Percentiles rank a stretch among this genome's conserved stretches.
phyloP scores from a whole-genome alignment of 2,113 vertebrate genomes.

The Vidua macroura region DNA sequence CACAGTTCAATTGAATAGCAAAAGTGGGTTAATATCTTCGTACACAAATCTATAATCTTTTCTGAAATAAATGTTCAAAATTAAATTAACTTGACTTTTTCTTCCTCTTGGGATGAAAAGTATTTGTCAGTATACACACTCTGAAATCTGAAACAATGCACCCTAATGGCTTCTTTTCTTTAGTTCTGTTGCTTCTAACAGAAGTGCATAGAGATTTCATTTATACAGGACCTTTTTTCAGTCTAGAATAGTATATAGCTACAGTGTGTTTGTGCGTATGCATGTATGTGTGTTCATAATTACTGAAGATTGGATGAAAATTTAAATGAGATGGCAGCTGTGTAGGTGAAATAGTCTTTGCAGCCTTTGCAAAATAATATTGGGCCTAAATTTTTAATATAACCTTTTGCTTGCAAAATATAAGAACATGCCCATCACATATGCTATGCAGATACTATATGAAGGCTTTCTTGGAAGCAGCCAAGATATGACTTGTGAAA shows the following conservation, averaged over 20 bases:
- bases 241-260: not conserved
- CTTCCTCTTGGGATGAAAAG: not conserved
- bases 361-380: slow-evolving; percentile 32
- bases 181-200: not conserved
- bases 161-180: not conserved
- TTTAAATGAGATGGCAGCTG: slow-evolving; percentile 34
- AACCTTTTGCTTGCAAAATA: not conserved
- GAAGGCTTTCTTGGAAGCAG: not conserved
- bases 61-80: slow-evolving; percentile 58
- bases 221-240: not conserved
- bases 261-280: not conserved
- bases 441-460: rapidly evolving
- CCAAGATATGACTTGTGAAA: not conserved
- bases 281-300: not conserved
- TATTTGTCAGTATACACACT: not conserved
- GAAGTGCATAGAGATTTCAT: not conserved
- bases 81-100: slow-evolving; percentile 58
- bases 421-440: not conserved
- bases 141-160: not conserved
- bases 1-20: slow-evolving; percentile 80
- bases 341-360: slow-evolving; percentile 51
- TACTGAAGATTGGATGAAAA: slow-evolving; percentile 42
- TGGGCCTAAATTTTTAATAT: slow-evolving; percentile 37
- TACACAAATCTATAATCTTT: slow-evolving; percentile 57
- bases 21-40: slow-evolving; percentile 61